A percentile compares a stretch with the other conserved stretches of the same genome.
These are phyloP conservation scores for Alsophila aescularia DNA, from an alignment of 2,888 invertebrate genomes.

Conservation along the genomic window DNA sequence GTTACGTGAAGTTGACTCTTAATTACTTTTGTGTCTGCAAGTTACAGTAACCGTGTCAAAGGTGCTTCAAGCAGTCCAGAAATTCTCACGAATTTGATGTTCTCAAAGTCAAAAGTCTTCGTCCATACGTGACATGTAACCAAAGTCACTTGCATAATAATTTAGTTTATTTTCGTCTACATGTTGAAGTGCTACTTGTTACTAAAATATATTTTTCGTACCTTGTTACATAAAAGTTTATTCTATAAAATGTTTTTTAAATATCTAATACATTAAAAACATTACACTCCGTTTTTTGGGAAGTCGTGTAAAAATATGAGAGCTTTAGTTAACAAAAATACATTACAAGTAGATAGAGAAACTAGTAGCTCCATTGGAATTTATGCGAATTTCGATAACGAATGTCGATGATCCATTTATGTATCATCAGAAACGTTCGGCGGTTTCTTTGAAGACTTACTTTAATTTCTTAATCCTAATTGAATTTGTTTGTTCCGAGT, in stretches of 20 bases:
- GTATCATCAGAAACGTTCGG: conserved; percentile 58
- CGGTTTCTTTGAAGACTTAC: conserved; percentile 69
- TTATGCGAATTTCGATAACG: conserved; percentile 60
- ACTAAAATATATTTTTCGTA: too few relatives aligned
- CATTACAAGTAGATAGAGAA: conserved; percentile 44
- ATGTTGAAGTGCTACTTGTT: too few relatives aligned
- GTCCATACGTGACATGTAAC: conserved; percentile 28
- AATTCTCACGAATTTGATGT: conserved; percentile 58
- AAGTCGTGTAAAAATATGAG: too few relatives aligned
- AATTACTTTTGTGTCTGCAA: conserved; percentile 63
- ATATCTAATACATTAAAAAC: background rate
- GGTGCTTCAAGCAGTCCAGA: conserved; percentile 50
- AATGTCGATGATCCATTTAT: conserved; percentile 63
- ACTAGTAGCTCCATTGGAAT: conserved; percentile 47
- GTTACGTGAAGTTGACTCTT: conserved; percentile 57
- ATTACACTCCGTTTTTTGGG: too few relatives aligned
- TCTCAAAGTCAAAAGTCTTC: conserved; percentile 33
- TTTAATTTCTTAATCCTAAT: conserved; percentile 83
- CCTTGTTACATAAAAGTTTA: too few relatives aligned
- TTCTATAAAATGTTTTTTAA: too few relatives aligned
- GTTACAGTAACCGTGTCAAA: conserved; percentile 61
- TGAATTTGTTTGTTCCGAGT: conserved; percentile 80
- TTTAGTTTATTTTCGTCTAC: background rate
- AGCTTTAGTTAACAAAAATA: too few relatives aligned
- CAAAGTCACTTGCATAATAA: background rate